Evolutionary conservation across 92 coral and sea anemone species (phyloP).

Genomic region (Bergia sp.): DNA sequence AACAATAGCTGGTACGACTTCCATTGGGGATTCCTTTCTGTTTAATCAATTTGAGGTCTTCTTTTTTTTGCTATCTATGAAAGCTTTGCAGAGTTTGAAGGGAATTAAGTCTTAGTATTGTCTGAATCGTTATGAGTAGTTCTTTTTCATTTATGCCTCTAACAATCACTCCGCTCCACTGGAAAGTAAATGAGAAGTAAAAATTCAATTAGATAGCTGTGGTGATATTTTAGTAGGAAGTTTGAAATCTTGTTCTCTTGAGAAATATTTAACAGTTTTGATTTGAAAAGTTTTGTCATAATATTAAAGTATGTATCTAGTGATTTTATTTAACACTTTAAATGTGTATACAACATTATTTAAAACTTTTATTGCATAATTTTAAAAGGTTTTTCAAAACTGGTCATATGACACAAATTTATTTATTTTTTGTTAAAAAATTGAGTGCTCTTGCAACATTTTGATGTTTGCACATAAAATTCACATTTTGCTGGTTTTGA

Average conservation of each 20-base stretch:
- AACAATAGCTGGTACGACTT: neutral
- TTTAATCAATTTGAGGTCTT: neutral
- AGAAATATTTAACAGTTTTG: neutral
- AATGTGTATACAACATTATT: no score
- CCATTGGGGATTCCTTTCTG: conserved; percentile 33
- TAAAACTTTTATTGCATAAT: neutral
- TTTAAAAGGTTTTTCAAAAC: neutral
- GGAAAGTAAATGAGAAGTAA: neutral
- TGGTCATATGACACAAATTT: neutral
- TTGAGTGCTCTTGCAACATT: no score
- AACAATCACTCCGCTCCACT: no score
- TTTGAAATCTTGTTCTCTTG: neutral
- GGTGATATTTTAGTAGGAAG: neutral
- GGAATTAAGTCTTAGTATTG: neutral
- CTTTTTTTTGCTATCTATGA: neutral
- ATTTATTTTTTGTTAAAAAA: no score
- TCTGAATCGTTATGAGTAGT: neutral
- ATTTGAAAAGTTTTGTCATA: neutral
- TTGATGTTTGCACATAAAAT: no score
- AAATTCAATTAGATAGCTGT: neutral
- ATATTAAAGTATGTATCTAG: neutral
- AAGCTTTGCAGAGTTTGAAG: no score
- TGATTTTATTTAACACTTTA: neutral
- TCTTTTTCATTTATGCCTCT: neutral
- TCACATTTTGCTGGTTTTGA: no score